Base-by-base conservation (phyloP, 2,797 vertebrate genomes). In the Tragopan temminckii region DNA sequence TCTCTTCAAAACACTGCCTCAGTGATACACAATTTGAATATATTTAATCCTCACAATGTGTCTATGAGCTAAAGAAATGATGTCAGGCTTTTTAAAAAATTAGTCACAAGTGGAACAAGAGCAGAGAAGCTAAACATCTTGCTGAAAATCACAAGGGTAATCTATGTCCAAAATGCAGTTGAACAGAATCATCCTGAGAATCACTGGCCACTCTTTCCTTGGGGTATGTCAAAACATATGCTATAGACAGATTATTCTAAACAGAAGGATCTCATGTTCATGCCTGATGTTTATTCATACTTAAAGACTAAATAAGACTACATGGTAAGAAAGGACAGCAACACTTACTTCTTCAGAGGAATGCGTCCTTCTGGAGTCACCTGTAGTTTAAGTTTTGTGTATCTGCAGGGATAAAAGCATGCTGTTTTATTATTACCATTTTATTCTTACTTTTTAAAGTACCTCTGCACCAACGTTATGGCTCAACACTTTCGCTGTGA, bases 281-380 rank as follows among this genome's bases (percentile, higher is more conserved):
- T 24, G 42, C 24, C 43, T 66, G 57, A 53, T 14, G 13, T 1
- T 42, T 1, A 25, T 12, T 50, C 67, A 61, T 36, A 61, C 9
- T 53, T 36, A 13, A 5, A 53, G 53, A 9, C 6, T 79, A 81
- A 36, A 70, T 70, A 19, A 77, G 6, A 33, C 48, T 21, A 21
- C 4, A 0, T 0, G 9, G 35, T 13, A 55, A 43, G 24, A 46
- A 68, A 80, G 19, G 13, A 83, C 86, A 80, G 27, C 1, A 17
- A 80, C 94, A 98, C 99, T 99, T 98, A 99, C 99, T 99, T 99
- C 98, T 99, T 99, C 94, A 99, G 98, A 94, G 99, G 99, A 97
- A 99, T 99, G 90, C 98, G 97, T 12, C 98, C 99, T 95, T 99
- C 99, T 38, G 98, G 98, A 96, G 98, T 99, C 80, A 99, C 98